Base-by-base conservation (phyloP, 2,113 vertebrate species). In the Coreoperca whiteheadi region DNA sequence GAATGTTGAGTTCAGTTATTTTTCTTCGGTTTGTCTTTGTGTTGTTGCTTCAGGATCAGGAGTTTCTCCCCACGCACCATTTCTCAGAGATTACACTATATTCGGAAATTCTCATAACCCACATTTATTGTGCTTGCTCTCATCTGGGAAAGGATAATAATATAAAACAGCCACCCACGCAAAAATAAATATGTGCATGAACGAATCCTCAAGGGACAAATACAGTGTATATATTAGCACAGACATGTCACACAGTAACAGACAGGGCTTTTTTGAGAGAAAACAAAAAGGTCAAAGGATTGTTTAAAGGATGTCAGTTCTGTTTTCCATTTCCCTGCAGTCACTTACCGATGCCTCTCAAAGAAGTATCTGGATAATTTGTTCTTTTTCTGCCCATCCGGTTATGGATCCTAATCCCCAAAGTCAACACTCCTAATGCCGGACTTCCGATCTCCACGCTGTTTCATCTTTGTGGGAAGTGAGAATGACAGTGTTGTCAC, bases 321-420 rank as follows among this genome's bases (percentile, higher is more conserved):
- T 81, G 81, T 84, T 87, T 81, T 77, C 67, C 25, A 28, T 86
- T 43, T 70, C 18, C 37, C 64, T 30, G 69, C 57, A 14, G 23
- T 82, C 57, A 48, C 57, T 77, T 71, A 39, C 72, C 90, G 73
- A 89, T 86, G 87, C 79, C 79, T 84, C 83, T 78, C 71, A 75
- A 53, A 87, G 76, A 81, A 69, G 71, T 50, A 48, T 75, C 67
- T 60, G 79, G 81, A 79, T 81, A 28, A 86, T 87, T 88, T 81
- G 37, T 81, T 80, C 66, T 65, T 46, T 72, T 77, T 84, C 75
- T 85, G 41, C 75, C 66, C 75, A 77, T 92, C 88, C 74, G 74
- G 83, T 86, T 87, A 81, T 85, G 89, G 81, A 93, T 90, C 82
- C 91, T 92, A 90, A 94, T 94, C 91, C 90, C 46, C 74, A 78